These are phyloP conservation scores for Peromyscus californicus DNA, from an alignment of 2,113 vertebrate species.

Conservation along the genomic window DNA sequence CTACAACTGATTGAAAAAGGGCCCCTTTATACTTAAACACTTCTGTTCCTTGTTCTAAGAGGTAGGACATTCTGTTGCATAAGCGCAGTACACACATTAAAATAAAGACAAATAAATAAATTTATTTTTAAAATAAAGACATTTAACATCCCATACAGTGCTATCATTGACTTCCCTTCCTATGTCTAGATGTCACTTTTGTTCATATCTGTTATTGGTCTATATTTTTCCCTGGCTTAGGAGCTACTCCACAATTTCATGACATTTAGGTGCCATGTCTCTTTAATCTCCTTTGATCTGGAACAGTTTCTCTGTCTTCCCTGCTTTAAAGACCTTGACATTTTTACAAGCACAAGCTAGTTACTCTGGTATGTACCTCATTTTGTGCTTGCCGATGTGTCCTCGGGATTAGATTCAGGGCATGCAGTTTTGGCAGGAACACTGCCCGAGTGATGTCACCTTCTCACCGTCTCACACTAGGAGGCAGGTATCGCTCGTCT, in stretches of 20 bases:
- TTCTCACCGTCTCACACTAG: not conserved
- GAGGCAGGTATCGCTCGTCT: not conserved
- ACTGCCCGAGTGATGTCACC: not conserved
- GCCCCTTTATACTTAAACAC: not conserved
- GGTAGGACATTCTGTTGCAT: constrained; percentile 37
- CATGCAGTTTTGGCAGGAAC: not conserved
- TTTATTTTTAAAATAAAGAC: not conserved
- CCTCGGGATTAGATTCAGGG: not conserved
- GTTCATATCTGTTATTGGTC: not conserved
- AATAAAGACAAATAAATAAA: not conserved
- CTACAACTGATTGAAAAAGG: not conserved
- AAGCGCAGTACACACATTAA: not conserved
- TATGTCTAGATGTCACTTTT: constrained; percentile 23
- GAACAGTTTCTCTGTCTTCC: constrained; percentile 20
- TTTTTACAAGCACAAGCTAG: constrained; percentile 26
- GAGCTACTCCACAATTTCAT: not conserved
- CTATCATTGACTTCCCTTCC: not conserved
- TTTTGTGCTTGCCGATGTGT: not conserved
- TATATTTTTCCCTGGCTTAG: not conserved
- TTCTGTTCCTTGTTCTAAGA: not conserved
- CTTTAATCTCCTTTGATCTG: constrained; percentile 27
- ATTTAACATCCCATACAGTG: not conserved
- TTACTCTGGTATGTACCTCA: not conserved
- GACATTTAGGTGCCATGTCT: not conserved
- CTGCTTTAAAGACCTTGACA: constrained; percentile 31